Evolutionary conservation across 1,140 invertebrate species (phyloP).

Genomic region (Bicyclus anynana): DNA sequence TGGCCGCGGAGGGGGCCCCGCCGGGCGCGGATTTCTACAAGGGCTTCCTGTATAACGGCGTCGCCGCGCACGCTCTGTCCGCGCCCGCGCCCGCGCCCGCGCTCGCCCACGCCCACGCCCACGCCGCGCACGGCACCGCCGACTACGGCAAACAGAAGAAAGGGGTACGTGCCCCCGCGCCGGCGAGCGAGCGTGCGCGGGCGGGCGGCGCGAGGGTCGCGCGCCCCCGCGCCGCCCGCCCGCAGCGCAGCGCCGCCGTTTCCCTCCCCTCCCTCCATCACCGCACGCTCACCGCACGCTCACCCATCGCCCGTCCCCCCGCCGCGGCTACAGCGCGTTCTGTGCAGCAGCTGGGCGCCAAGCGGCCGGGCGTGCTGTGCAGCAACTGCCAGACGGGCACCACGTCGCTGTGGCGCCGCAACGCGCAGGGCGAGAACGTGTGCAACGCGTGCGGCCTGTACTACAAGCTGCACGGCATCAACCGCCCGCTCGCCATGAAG

Average conservation of each 20-base stretch:
- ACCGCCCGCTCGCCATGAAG: slow-evolving; percentile 94
- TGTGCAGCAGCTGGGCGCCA: slow-evolving; percentile 80
- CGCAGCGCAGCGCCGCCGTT: background rate
- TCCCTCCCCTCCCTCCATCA: slow-evolving; percentile 30
- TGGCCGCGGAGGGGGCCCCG: slow-evolving; percentile 85
- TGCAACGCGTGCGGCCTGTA: slow-evolving; percentile 97
- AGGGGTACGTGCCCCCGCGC: slow-evolving; percentile 53
- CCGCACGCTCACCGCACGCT: slow-evolving; percentile 14
- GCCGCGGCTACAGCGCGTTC: slow-evolving; percentile 13
- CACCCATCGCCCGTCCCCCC: slow-evolving; percentile 37
- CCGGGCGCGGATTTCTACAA: slow-evolving; percentile 89
- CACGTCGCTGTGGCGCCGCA: slow-evolving; percentile 94
- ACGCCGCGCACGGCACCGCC: slow-evolving; percentile 25
- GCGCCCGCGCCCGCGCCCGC: slow-evolving; percentile 63
- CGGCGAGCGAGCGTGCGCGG: background rate
- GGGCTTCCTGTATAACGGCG: slow-evolving; percentile 80
- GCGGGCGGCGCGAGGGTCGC: slow-evolving; percentile 57
- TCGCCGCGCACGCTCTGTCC: slow-evolving; percentile 68
- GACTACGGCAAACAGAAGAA: slow-evolving; percentile 72
- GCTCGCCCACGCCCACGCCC: slow-evolving; percentile 61
- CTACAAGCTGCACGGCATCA: slow-evolving; percentile 93
- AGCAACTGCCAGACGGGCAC: slow-evolving; percentile 92
- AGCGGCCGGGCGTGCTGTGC: slow-evolving; percentile 90
- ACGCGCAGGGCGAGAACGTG: slow-evolving; percentile 91
- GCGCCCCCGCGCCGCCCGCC: slow-evolving; percentile 24